These are phyloP conservation scores for Sycophaga agraensis DNA, from an alignment of 1,140 invertebrate species.

Conservation along the genomic window DNA sequence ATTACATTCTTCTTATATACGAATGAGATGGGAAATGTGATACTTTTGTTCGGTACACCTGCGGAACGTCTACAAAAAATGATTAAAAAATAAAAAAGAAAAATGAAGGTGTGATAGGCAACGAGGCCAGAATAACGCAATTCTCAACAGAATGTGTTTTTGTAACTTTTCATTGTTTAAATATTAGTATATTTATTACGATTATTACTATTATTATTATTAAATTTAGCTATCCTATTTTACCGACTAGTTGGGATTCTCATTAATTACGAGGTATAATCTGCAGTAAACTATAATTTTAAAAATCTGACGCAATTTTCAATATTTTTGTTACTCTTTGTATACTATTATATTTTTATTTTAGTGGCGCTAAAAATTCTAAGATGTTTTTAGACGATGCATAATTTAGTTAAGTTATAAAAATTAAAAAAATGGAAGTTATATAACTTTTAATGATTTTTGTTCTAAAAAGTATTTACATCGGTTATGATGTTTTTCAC, in stretches of 20 bases:
- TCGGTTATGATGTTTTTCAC: too few species aligned
- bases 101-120: neutral
- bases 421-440: too few species aligned
- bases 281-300: neutral
- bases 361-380: too few species aligned
- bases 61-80: neutral
- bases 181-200: neutral
- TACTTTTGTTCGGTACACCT: neutral
- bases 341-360: neutral
- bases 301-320: neutral
- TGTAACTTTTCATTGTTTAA: neutral
- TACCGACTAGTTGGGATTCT: neutral
- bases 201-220: neutral
- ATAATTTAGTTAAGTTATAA: too few species aligned
- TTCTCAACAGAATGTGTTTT: neutral
- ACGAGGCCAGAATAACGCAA: neutral
- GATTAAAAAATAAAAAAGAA: neutral
- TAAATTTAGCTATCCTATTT: neutral
- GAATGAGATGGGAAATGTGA: neutral
- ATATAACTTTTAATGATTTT: too few species aligned
- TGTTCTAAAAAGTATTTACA: too few species aligned
- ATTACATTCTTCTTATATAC: slow-evolving; percentile 7
- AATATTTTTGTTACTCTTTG: neutral
- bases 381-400: too few species aligned
- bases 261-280: too few species aligned